phyloP scores from a whole-genome alignment of 1,140 invertebrate species.

The Ceratitis capitata region DNA sequence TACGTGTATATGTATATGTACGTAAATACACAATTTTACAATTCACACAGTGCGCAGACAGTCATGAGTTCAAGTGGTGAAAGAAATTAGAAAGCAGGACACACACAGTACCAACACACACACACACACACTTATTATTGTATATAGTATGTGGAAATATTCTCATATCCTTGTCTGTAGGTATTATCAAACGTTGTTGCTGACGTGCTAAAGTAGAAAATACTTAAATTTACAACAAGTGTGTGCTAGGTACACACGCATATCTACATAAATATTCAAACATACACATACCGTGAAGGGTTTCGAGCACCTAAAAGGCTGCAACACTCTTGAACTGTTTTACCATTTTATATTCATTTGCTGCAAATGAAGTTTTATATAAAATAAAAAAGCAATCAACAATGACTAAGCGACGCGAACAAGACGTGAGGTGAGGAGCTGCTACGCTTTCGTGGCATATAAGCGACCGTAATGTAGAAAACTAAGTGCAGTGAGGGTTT shows the following conservation, averaged over 20 bases:
- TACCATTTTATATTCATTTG: not conserved
- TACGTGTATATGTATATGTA: not conserved
- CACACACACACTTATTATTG: not conserved
- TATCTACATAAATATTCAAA: not conserved
- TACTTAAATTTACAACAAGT: not conserved
- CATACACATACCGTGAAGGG: not conserved
- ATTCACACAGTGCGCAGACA: not conserved
- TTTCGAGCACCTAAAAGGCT: not conserved
- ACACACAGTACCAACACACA: not conserved
- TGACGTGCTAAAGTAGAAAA: constrained; percentile 13
- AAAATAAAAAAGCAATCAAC: not conserved
- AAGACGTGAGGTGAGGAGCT: too few relatives aligned
- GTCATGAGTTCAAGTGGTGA: constrained; percentile 16
- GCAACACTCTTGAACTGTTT: not conserved
- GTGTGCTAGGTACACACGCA: too few relatives aligned
- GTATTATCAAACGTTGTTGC: not conserved
- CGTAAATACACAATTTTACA: too few relatives aligned
- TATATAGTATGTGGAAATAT: too few relatives aligned
- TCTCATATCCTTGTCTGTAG: not conserved
- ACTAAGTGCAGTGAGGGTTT: too few relatives aligned
- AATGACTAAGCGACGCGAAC: not conserved
- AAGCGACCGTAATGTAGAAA: too few relatives aligned
- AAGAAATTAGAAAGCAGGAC: not conserved
- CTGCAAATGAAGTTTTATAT: not conserved
- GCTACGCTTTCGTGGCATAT: not conserved